Evolutionary conservation across 2,888 invertebrate species (phyloP).

Genomic region (Drosophila birchii): DNA sequence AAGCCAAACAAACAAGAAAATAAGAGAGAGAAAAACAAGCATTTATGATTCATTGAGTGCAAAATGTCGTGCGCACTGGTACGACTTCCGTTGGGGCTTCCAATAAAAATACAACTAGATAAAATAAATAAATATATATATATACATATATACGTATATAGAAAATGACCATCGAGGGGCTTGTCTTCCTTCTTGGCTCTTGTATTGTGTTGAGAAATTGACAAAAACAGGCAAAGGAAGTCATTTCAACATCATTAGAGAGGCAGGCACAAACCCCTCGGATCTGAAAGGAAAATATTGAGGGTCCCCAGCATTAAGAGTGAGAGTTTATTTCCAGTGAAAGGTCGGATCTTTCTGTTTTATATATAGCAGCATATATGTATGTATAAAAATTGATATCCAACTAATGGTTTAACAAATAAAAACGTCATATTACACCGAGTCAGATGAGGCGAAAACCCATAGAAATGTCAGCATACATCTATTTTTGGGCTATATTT

Average conservation of each 20-base stretch:
- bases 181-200: constrained; percentile 16
- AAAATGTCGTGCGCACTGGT: constrained; percentile 59
- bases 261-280: neutral
- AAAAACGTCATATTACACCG: constrained; percentile 6
- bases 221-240: constrained; percentile 50
- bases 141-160: neutral
- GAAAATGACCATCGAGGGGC: constrained; percentile 31
- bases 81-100: constrained; percentile 60
- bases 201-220: constrained; percentile 66
- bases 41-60: constrained; percentile 72
- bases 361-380: constrained; percentile 3
- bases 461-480: constrained; percentile 20
- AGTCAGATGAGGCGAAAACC: neutral
- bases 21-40: constrained; percentile 13
- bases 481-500: constrained; percentile 16
- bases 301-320: neutral
- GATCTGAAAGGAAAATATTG: constrained; percentile 2
- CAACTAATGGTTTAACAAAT: constrained; percentile 31
- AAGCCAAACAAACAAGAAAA: constrained; percentile 1
- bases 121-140: constrained; percentile 9
- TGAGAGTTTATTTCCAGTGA: constrained; percentile 10
- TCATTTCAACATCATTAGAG: constrained; percentile 65
- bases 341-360: constrained; percentile 7
- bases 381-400: neutral
- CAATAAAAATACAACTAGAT: constrained; percentile 30